Percentiles rank a stretch among this genome's conserved stretches.
Conservation (phyloP, 64 coral and sea anemone species). For the Astreopora myriophthalma region DNA sequence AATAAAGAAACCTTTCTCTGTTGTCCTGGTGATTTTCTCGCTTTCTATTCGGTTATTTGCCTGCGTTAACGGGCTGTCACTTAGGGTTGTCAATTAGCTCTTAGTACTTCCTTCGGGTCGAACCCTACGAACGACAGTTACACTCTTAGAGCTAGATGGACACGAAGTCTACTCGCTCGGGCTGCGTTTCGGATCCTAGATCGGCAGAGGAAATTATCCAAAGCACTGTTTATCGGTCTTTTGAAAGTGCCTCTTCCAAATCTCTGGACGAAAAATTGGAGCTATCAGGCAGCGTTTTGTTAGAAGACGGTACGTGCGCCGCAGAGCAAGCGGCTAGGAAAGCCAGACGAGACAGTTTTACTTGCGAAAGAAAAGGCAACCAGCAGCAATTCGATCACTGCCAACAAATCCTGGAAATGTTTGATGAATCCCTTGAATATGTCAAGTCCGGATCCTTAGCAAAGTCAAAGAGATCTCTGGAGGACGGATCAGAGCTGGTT, state of each 20-base stretch:
- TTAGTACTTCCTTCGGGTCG: no score
- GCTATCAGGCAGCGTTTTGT: background rate
- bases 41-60: no score
- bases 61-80: no score
- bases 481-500: conserved; percentile 31
- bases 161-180: no score
- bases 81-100: no score
- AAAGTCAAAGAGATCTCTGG: background rate
- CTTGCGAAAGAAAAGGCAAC: conserved; percentile 29
- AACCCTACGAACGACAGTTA: no score
- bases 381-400: conserved; percentile 11
- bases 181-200: no score
- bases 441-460: conserved; percentile 3
- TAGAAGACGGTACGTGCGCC: background rate
- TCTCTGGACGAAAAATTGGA: background rate
- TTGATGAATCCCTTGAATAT: background rate
- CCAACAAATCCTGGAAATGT: conserved; percentile 15
- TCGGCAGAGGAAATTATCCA: background rate
- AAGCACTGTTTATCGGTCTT: background rate
- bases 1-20: no score
- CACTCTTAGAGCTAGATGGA: no score
- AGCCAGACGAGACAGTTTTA: background rate
- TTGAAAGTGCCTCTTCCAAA: background rate
- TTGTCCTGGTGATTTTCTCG: no score
- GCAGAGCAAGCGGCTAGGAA: conserved; percentile 1